These are phyloP conservation scores for Hippocampus guttulatus DNA, from an alignment of 2,113 vertebrate species.

Conservation along the genomic window DNA sequence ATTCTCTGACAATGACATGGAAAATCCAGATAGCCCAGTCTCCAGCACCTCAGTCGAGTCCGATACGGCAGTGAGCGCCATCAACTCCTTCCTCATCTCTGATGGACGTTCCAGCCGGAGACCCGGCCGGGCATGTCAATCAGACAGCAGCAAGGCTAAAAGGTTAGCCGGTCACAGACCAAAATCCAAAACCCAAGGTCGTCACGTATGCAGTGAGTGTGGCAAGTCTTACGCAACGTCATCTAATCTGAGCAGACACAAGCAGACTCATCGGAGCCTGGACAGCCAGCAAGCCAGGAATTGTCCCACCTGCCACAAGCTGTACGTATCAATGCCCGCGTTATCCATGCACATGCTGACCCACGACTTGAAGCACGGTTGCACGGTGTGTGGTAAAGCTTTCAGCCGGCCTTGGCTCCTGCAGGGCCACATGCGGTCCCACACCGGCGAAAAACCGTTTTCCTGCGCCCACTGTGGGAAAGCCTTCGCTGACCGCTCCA, in stretches of 20 bases:
- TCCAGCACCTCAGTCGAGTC: constrained; percentile 46
- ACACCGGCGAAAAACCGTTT: constrained; percentile 87
- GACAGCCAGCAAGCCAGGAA: constrained; percentile 68
- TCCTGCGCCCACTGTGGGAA: constrained; percentile 88
- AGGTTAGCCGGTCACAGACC: constrained; percentile 24
- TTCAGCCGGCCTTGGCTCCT: constrained; percentile 88
- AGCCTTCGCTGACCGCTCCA: constrained; percentile 88
- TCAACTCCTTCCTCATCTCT: constrained; percentile 40
- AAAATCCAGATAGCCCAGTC: constrained; percentile 52
- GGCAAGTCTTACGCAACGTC: constrained; percentile 61
- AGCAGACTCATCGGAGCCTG: constrained; percentile 64
- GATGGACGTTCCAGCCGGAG: constrained; percentile 39
- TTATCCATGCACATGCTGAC: constrained; percentile 90
- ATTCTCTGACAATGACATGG: constrained; percentile 61
- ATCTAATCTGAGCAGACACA: constrained; percentile 65
- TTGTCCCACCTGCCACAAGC: constrained; percentile 85
- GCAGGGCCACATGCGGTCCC: constrained; percentile 89
- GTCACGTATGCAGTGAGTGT: constrained; percentile 51
- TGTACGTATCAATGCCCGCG: constrained; percentile 88
- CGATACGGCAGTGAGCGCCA: constrained; percentile 25
- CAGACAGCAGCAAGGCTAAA: constrained; percentile 13
- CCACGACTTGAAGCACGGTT: constrained; percentile 88
- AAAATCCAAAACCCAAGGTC: constrained; percentile 41
- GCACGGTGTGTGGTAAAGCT: constrained; percentile 81
- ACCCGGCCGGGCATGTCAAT: constrained; percentile 12